Base-by-base conservation (phyloP, 2,113 vertebrate genomes). In the Erythrocercus mccallii region DNA sequence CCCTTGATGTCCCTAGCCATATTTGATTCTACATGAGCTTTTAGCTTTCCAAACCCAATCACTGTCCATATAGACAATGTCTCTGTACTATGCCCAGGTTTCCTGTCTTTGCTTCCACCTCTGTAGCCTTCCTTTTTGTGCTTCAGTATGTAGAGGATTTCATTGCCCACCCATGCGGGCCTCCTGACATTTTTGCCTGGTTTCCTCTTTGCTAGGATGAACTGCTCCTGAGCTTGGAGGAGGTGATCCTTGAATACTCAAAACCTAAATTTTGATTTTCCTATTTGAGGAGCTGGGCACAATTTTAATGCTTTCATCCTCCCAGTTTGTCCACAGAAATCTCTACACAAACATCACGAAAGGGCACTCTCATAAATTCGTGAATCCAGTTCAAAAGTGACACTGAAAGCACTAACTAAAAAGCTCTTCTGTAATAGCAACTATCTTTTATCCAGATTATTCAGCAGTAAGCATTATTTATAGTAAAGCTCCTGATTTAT, bases 401-500 rank as follows among this genome's bases (percentile, higher is more conserved):
- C 4, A 2, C 20, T 77, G 27, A 93, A 68, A 77, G 21, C 2
- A 8, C 42, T 73, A 83, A 53, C 74, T 50, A 70, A 69, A 94
- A 92, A 88, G 33, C 42, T 86, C 14, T 58, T 86, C 30, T 23
- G 8, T 44, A 96, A 71, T 5, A 81, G 27, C 4, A 2, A 38
- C 35, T 79, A 44, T 60, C n/a, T 73, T 88, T 77, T 69, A 28
- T 69, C 47, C 30, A 58, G 53, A 35, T 83, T 81, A 87, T 82
- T 82, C 81, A 50, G 66, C 58, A 57, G 54, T 51, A 93, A 86
- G 42, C 2, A 0, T 58, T 37, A 83, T 40, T 60, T 78, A 40
- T 54, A 78, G 54, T 71, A 84, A 92, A 86, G 22, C 66, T 62
- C 30, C 51, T 86, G 80, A 92, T 90, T 92, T 95, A 88, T 88